Conservation (phyloP, 2,888 invertebrate species). For the Thymelicus acteon region DNA sequence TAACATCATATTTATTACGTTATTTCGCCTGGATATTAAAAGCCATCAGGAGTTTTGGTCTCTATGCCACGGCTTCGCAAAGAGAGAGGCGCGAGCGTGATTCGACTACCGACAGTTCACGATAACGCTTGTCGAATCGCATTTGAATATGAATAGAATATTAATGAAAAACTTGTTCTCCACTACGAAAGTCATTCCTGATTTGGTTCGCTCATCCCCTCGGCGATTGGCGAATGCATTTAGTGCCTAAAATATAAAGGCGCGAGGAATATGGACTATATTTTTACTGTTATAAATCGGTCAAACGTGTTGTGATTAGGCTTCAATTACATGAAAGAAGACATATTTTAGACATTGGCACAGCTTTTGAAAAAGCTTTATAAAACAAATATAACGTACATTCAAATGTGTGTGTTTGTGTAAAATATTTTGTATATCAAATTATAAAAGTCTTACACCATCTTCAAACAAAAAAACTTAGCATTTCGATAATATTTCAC, state of each 20-base stretch:
- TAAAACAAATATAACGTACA: too few relatives aligned
- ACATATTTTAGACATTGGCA: too few relatives aligned
- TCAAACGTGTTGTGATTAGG: too few relatives aligned
- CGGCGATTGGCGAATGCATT: conserved; percentile 2
- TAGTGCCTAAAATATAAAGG: not conserved
- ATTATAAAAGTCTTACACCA: too few relatives aligned
- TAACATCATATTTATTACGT: too few relatives aligned
- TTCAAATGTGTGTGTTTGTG: too few relatives aligned
- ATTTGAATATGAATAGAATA: conserved; percentile 82
- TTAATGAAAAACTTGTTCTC: conserved; percentile 75
- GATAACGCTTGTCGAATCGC: conserved; percentile 74
- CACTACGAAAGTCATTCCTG: conserved; percentile 56
- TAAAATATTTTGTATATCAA: too few relatives aligned
- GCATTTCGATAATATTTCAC: too few relatives aligned
- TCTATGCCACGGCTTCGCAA: conserved; percentile 11
- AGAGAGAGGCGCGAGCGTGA: conserved; percentile 57
- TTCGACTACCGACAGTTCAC: conserved; percentile 59
- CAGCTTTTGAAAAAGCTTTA: too few relatives aligned
- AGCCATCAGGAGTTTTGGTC: conserved; percentile 66
- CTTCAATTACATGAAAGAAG: too few relatives aligned
- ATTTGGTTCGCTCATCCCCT: conserved; percentile 53
- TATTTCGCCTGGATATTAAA: conserved; percentile 57
- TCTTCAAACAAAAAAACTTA: too few relatives aligned
- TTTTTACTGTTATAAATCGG: too few relatives aligned
- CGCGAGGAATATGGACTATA: not conserved